Conservation (phyloP, 2,888 invertebrate genomes). For the Eurytoma californica region DNA sequence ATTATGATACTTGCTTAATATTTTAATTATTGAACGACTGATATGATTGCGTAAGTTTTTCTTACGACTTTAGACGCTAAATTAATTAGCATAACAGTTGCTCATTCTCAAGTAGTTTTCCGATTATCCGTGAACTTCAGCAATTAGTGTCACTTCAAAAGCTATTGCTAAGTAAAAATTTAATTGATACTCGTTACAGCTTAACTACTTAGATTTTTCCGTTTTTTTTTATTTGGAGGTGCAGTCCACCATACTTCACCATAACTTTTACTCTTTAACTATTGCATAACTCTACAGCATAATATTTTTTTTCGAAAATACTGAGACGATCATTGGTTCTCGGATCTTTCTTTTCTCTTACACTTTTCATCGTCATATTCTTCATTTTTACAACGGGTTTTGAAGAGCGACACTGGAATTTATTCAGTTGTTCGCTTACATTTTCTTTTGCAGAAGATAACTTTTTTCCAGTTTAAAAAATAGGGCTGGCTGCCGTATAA, state of each 20-base stretch:
- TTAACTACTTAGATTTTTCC: slow-evolving; percentile 39
- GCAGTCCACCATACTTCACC: slow-evolving; percentile 27
- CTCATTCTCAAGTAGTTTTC: slow-evolving; percentile 9
- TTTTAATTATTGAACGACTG: slow-evolving; percentile 36
- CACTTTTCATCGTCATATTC: neutral
- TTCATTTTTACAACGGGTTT: slow-evolving; percentile 20
- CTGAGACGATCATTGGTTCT: slow-evolving; percentile 3
- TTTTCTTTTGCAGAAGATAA: slow-evolving; percentile 8
- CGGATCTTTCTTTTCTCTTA: slow-evolving; percentile 11
- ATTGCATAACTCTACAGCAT: slow-evolving; percentile 12
- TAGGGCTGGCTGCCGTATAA: slow-evolving; percentile 48
- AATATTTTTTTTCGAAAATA: slow-evolving; percentile 34
- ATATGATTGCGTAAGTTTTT: slow-evolving; percentile 41
- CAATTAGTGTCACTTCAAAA: slow-evolving; percentile 48
- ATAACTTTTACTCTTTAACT: slow-evolving; percentile 41
- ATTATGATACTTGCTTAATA: slow-evolving; percentile 12
- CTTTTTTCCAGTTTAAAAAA: slow-evolving; percentile 49
- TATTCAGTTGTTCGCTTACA: neutral
- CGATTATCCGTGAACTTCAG: slow-evolving; percentile 17
- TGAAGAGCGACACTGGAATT: neutral
- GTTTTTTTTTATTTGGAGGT: slow-evolving; percentile 21
- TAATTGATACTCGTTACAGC: slow-evolving; percentile 48
- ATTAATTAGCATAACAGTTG: slow-evolving; percentile 20
- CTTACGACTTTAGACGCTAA: slow-evolving; percentile 33
- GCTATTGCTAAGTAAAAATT: slow-evolving; percentile 55